A percentile compares a stretch with the other conserved stretches of the same genome.
Conservation (phyloP, 2,797 vertebrate genomes). For the Eulemur rubriventer region DNA sequence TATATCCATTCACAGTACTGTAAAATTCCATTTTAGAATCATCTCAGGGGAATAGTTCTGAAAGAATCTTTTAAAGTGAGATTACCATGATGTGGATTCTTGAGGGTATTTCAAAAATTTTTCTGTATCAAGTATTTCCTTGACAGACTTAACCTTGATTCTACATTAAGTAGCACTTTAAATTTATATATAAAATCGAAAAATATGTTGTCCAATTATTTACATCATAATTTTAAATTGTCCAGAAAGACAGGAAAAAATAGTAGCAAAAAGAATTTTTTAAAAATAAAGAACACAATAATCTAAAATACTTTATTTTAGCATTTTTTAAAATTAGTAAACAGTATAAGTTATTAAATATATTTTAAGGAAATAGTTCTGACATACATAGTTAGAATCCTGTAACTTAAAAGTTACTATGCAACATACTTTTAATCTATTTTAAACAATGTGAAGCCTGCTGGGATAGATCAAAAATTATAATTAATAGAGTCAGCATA, state of each 20-base stretch:
- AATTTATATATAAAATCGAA: background rate
- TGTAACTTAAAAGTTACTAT: background rate
- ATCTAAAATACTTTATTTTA: background rate
- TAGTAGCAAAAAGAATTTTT: background rate
- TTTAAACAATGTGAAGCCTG: background rate
- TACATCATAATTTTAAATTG: background rate
- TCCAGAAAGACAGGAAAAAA: background rate
- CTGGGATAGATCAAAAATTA: background rate
- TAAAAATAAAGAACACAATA: background rate
- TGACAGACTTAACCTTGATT: background rate
- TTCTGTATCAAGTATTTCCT: background rate
- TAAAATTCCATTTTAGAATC: background rate
- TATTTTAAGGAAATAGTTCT: constrained; percentile 2
- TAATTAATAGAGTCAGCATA: background rate
- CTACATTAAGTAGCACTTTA: background rate
- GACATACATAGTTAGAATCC: background rate
- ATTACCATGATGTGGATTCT: background rate
- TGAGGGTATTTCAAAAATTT: background rate
- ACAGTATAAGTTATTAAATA: background rate
- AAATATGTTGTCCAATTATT: background rate
- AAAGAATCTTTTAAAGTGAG: background rate
- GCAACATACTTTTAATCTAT: background rate
- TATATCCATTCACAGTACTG: background rate
- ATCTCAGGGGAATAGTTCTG: background rate
- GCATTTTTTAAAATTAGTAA: constrained; percentile 17